Conservation (phyloP, 2,113 vertebrate genomes). For the Mus musculus region GRCm39 chr10:102243001-102243500, state of each 20-base stretch:
- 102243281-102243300: neutral
- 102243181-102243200: neutral
- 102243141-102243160: neutral
- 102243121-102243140: neutral
- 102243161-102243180: neutral
- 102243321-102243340: neutral
- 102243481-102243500: neutral
- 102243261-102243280: neutral
- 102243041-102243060: neutral
- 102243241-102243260: neutral
- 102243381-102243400: neutral
- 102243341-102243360: neutral
- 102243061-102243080: neutral
- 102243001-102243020: neutral
- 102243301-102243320: neutral
- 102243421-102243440: neutral
- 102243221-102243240: neutral
- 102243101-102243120: neutral
- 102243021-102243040: neutral
- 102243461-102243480: neutral
- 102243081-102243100: neutral
- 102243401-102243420: neutral
- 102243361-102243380: neutral
- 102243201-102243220: neutral
- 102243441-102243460: neutral